Base-by-base conservation (phyloP, 2,113 vertebrate species). In the Pyrgilauda ruficollis region DNA sequence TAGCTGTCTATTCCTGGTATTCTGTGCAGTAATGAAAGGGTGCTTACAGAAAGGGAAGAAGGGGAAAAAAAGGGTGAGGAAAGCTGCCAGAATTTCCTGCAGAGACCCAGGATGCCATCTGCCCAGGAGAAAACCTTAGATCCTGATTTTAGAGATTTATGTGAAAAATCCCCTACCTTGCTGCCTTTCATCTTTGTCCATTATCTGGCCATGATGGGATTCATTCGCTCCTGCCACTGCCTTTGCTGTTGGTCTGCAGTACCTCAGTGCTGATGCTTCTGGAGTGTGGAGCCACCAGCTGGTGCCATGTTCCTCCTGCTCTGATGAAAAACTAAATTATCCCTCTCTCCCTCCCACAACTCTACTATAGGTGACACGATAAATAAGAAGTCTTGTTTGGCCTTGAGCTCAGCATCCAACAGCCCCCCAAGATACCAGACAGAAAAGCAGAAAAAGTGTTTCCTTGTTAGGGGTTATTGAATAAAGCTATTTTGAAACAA, bases 351-450 rank as follows among this genome's bases (percentile, higher is more conserved):
- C 72, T 47, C 20, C 4, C 33, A 35, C 2, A 46, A 5, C 14
- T 30, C 61, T 39, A 8, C 30, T 43, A 8, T 3, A 61, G 11
- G 16, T 59, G 30, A 52, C 6, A 41, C 1, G 0, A 3, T 27
- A 53, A 84, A 82, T 19, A 61, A 76, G 76, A 87, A 26, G 1
- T 39, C 27, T 81, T 62, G 4, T 4, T 8, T 2, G 6, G 27
- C 15, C 26, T 81, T 30, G 8, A 35, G 15, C 16, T 6, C 24
- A 22, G 31, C 11, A 17, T 85, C 43, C 1, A 9, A 55, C 5
- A 66, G 2, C 1, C 2, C 2, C 2, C 12, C 18, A 46, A 31
- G n/a, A 41, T 17, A 46, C 3, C 41, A 47, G 39, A 37, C 5
- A 75, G 37, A 37, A 4, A 67, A 79, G 7, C 21, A 46, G 11